phyloP scores from a whole-genome alignment of 2,888 invertebrate species.

The Alviniconcha strummeri region DNA sequence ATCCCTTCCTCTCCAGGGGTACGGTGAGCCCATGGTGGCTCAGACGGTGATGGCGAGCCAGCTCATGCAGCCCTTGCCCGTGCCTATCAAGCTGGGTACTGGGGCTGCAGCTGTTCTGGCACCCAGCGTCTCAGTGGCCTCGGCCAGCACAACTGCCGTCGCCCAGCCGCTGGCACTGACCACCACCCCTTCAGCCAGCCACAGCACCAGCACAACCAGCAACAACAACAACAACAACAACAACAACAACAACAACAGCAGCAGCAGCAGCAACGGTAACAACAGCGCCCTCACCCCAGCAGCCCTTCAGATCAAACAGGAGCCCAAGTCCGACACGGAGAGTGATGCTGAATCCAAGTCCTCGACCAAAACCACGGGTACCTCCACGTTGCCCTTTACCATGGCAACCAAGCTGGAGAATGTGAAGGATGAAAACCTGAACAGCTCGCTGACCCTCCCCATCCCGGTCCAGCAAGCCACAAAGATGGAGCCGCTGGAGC shows the following conservation, averaged over 20 bases:
- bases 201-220: neutral
- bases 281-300: neutral
- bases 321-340: constrained; percentile 28
- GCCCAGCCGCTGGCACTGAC: constrained; percentile 16
- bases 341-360: constrained; percentile 31
- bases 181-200: neutral
- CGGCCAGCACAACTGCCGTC: neutral
- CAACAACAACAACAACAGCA: neutral
- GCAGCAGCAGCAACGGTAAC: neutral
- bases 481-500: constrained; percentile 22
- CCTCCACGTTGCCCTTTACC: neutral
- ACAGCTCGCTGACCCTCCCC: constrained; percentile 60
- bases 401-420: neutral
- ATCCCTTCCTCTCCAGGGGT: constrained; percentile 26
- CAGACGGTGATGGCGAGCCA: constrained; percentile 25
- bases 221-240: neutral
- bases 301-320: constrained; percentile 20
- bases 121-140: neutral
- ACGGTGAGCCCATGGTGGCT: constrained; percentile 32
- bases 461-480: constrained; percentile 44
- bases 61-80: constrained; percentile 25
- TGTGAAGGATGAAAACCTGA: constrained; percentile 50
- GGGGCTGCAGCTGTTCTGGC: neutral
- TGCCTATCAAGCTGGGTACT: constrained; percentile 22
- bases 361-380: neutral